Evolutionary conservation across 2,888 invertebrate genomes (phyloP).

Genomic region (Chesias legatella): DNA sequence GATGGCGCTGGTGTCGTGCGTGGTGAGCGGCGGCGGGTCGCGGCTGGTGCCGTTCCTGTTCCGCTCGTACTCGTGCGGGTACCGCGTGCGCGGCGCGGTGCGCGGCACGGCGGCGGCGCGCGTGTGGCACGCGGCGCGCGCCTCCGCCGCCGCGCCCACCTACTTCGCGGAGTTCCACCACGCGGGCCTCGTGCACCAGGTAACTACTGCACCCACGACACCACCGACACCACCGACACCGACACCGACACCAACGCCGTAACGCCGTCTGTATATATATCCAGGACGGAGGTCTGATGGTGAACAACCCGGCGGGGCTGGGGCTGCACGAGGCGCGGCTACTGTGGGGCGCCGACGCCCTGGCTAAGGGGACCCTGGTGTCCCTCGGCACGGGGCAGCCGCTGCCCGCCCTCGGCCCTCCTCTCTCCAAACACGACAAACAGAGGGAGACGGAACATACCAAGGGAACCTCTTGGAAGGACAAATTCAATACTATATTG

Average conservation of each 20-base stretch:
- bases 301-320: constrained; percentile 93
- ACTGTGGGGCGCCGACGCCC: constrained; percentile 87
- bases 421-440: too few relatives aligned
- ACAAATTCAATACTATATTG: constrained; percentile 89
- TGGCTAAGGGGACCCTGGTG: constrained; percentile 86
- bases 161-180: constrained; percentile 92
- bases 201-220: too few relatives aligned
- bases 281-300: constrained; percentile 91
- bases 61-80: constrained; percentile 90
- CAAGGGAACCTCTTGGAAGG: constrained; percentile 82
- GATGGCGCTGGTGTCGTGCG: constrained; percentile 89
- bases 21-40: constrained; percentile 85
- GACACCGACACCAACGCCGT: too few relatives aligned
- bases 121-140: constrained; percentile 93
- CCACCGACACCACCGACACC: too few relatives aligned
- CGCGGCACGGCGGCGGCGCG: constrained; percentile 85
- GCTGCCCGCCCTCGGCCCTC: too few relatives aligned
- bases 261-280: too few relatives aligned
- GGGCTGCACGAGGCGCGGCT: constrained; percentile 93
- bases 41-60: constrained; percentile 89
- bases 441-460: too few relatives aligned
- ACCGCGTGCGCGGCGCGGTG: constrained; percentile 84
- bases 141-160: constrained; percentile 94
- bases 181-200: constrained; percentile 85
- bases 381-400: constrained; percentile 90